A percentile compares a stretch with the other conserved stretches of the same genome.
Conservation (phyloP, 2,888 invertebrate genomes). For the Brenthis hecate region DNA sequence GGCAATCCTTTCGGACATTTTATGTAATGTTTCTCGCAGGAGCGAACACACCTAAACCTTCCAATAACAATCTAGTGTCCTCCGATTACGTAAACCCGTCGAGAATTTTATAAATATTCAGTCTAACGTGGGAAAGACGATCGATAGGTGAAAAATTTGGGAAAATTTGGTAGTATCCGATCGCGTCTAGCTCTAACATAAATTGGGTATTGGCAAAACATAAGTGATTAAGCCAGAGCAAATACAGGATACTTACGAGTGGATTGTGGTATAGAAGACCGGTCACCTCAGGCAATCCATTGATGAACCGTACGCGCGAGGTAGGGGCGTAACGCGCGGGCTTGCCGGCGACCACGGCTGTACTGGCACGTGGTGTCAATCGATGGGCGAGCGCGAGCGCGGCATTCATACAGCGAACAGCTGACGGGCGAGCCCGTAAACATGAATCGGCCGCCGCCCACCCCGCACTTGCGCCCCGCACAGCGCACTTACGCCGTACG, state of each 20-base stretch:
- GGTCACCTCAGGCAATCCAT: conserved; percentile 76
- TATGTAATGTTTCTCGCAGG: conserved; percentile 54
- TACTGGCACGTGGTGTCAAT: conserved; percentile 69
- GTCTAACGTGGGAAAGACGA: conserved; percentile 53
- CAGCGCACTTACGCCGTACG: conserved; percentile 34
- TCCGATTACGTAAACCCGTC: conserved; percentile 72
- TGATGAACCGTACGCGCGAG: conserved; percentile 57
- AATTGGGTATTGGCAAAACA: too few relatives aligned
- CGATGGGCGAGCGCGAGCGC: conserved; percentile 74
- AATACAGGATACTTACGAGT: conserved; percentile 43
- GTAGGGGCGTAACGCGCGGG: conserved; percentile 55
- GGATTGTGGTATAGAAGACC: conserved; percentile 46
- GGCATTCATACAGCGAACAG: conserved; percentile 78
- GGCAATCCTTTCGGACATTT: conserved; percentile 42
- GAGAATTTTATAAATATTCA: conserved; percentile 66
- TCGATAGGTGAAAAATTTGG: conserved; percentile 63
- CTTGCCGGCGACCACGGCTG: conserved; percentile 66
- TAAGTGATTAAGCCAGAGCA: not conserved
- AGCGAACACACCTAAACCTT: conserved; percentile 52
- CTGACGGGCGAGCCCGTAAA: conserved; percentile 78
- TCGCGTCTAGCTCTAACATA: too few relatives aligned
- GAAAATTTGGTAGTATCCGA: conserved; percentile 3
- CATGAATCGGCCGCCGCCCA: conserved; percentile 70
- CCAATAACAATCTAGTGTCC: conserved; percentile 61
- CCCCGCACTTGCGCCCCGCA: conserved; percentile 43